Conservation (phyloP, 2,888 invertebrate species). For the Asteroscopus sphinx region DNA sequence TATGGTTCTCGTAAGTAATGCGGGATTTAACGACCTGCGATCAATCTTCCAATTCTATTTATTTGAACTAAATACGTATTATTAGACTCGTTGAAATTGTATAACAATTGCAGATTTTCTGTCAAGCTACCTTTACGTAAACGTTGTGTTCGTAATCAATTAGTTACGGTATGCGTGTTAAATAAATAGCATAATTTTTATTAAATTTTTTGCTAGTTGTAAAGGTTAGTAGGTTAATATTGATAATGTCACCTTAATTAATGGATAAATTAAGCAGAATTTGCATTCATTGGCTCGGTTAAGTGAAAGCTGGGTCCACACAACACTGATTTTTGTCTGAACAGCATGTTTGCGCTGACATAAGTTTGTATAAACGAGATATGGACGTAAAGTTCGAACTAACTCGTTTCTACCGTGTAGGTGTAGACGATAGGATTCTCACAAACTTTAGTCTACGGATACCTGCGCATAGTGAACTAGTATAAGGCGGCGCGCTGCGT, state of each 20-base stretch:
- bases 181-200: slow-evolving; percentile 11
- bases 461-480: too few species aligned
- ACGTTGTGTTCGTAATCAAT: slow-evolving; percentile 25
- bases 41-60: slow-evolving; percentile 42
- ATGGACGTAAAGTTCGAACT: too few species aligned
- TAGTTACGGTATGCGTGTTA: slow-evolving; percentile 12
- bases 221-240: slow-evolving; percentile 41
- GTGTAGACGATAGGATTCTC: too few species aligned
- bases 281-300: slow-evolving; percentile 9
- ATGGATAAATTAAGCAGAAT: slow-evolving; percentile 8
- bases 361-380: too few species aligned
- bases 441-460: too few species aligned
- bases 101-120: too few species aligned
- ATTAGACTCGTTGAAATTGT: too few species aligned
- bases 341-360: too few species aligned
- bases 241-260: slow-evolving; percentile 33
- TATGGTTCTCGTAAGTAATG: slow-evolving; percentile 47
- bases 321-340: too few species aligned
- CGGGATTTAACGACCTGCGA: slow-evolving; percentile 40
- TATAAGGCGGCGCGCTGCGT: too few species aligned
- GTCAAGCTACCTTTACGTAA: slow-evolving; percentile 1
- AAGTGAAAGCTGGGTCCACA: slow-evolving; percentile 33
- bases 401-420: too few species aligned
- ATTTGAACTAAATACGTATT: slow-evolving; percentile 18
- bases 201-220: slow-evolving; percentile 25